phyloP scores from a whole-genome alignment of 2,797 vertebrate species.

The Gephyroberyx darwinii region DNA sequence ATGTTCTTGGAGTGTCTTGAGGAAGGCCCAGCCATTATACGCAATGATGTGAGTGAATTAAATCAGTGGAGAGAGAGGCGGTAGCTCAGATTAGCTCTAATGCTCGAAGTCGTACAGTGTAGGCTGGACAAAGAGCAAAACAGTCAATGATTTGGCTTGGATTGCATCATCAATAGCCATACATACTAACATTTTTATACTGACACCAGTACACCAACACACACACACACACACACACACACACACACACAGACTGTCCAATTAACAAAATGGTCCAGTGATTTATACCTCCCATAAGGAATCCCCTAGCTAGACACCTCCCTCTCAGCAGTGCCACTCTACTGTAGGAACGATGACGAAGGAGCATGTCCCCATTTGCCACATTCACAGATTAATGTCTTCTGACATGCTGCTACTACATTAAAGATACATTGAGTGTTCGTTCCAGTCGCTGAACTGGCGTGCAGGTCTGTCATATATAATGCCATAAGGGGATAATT shows the following conservation, averaged over 20 bases:
- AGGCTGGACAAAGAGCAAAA: constrained; percentile 3
- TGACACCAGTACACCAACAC: constrained; percentile 1
- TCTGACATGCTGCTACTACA: not conserved
- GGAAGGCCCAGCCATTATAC: constrained; percentile 14
- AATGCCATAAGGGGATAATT: not conserved
- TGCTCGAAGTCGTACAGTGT: not conserved
- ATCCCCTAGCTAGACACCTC: not conserved
- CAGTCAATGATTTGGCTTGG: not conserved
- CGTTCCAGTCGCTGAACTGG: not conserved
- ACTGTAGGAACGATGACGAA: not conserved
- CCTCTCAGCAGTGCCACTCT: not conserved
- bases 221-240: constrained; percentile 8
- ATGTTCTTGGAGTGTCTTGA: not conserved
- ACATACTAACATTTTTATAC: no score
- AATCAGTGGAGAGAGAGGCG: constrained; percentile 10
- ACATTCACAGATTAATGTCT: not conserved
- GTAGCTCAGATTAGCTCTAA: not conserved
- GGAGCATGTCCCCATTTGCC: not conserved
- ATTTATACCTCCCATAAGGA: constrained; percentile 7
- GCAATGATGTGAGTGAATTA: not conserved
- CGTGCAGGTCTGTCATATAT: not conserved
- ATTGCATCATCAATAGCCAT: constrained; percentile 18
- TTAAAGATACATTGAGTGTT: not conserved
- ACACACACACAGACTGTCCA: not conserved
- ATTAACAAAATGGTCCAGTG: not conserved